Evolutionary conservation across 2,797 vertebrate species (phyloP).

Genomic region (Enoplosus armatus): DNA sequence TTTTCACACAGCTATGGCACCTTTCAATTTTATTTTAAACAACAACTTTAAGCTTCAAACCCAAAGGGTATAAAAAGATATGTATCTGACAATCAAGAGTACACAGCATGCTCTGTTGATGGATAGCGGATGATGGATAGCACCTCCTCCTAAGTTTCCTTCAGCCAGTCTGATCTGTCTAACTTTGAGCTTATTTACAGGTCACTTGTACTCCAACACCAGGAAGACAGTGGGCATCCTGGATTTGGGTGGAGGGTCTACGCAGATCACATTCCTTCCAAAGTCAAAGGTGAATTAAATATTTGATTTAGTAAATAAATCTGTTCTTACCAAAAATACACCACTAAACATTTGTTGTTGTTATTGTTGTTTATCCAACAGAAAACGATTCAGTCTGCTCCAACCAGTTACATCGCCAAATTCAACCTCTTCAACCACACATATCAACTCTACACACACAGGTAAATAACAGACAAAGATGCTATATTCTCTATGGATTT

Average conservation of each 20-base stretch:
- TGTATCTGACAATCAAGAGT: constrained; percentile 13
- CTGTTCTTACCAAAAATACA: neutral
- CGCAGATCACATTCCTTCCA: constrained; percentile 98
- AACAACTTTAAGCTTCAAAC: constrained; percentile 12
- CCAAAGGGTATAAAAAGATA: constrained; percentile 26
- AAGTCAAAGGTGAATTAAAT: constrained; percentile 88
- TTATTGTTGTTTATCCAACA: constrained; percentile 80
- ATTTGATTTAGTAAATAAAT: neutral
- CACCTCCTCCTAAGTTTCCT: neutral
- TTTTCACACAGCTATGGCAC: constrained; percentile 39
- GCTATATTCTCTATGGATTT: neutral
- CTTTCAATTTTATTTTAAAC: constrained; percentile 49
- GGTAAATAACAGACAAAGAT: constrained; percentile 82
- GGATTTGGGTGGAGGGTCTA: constrained; percentile 97
- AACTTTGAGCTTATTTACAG: constrained; percentile 76
- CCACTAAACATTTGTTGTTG: constrained; percentile 33
- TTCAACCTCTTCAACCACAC: constrained; percentile 96
- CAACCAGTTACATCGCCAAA: constrained; percentile 89
- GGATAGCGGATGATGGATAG: neutral
- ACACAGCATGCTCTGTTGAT: constrained; percentile 9
- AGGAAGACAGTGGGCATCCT: constrained; percentile 93
- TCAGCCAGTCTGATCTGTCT: constrained; percentile 6
- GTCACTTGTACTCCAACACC: constrained; percentile 92
- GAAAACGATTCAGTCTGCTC: constrained; percentile 93
- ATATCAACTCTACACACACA: constrained; percentile 96